Evolutionary conservation across 53 echinoderm and acorn worm genomes (phyloP), one percentile per base, ranked within the genome.

Genomic region (Patiria pectinifera): DNA sequence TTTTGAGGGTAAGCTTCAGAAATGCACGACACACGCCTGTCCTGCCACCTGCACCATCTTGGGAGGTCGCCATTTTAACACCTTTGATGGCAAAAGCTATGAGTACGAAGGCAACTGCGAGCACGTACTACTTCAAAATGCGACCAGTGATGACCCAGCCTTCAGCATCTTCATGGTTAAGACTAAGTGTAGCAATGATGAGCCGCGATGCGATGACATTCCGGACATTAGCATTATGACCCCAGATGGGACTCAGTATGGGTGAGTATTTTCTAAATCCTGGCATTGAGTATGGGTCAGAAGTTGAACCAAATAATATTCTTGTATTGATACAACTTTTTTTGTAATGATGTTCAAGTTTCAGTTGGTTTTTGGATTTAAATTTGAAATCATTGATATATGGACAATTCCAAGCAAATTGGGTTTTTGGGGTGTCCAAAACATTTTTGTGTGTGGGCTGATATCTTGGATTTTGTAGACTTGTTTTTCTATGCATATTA

Each of bases 81-180:
- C 96, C 1, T 96, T 96, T 60, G 96, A 96, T 25, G 86, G 82
- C 43, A 43, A 8, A 0, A 62, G 7, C 75, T 93, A 61, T 48
- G 43, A 49, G 11, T 93, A 62, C 44, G 72, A 82, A 2, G 62
- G 93, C 3, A 23, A n/a, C 43, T 93, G 93, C 26, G 76, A 87
- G 59, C 82, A 93, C 19, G 93, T 93, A 22, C 74, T 93, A 35
- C 83, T 82, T 5, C 93, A 93, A 46, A 89, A 48, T 46, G 0
- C 6, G 11, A 21, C 16, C 35, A 19, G 10, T 14, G 74, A 88
- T 49, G 61, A 49, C 62, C 23, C 69, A 4, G 22, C 23, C 1
- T 92, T 95, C 22, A 89, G 62, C 22, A 87, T 94, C 74, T 94
- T 78, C 82, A 49, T 94, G 69, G 94, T 82, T 23, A 89, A 75